phyloP scores from a whole-genome alignment of 2,797 vertebrate species.

The Distichodus sexfasciatus region DNA sequence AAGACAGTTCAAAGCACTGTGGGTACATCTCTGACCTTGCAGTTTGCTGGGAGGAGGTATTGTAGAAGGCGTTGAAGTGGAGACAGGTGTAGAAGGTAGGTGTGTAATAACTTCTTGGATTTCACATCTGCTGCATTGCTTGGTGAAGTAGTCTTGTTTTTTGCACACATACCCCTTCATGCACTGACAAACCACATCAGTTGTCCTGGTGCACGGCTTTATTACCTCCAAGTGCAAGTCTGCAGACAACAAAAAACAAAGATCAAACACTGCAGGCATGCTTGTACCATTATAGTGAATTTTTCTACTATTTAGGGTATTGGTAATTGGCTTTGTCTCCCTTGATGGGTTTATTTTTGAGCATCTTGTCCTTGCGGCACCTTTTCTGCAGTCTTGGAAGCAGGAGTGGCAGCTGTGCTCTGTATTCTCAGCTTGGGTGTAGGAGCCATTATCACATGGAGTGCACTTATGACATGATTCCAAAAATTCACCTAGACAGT shows the following conservation, averaged over 20 bases:
- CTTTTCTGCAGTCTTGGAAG: conserved; percentile 40
- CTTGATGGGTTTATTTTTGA: too few species aligned
- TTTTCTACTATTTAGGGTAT: too few species aligned
- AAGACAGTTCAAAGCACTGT: too few species aligned
- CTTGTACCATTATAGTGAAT: not conserved
- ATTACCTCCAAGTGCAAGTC: conserved; percentile 36
- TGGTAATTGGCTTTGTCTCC: not conserved
- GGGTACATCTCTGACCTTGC: too few species aligned
- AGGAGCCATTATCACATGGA: conserved; percentile 9
- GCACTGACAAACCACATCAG: conserved; percentile 49
- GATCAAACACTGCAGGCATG: not conserved
- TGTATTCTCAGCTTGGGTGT: not conserved
- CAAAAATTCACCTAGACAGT: conserved; percentile 28
- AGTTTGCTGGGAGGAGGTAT: too few species aligned
- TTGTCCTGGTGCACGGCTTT: not conserved
- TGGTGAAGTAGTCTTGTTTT: fast-evolving
- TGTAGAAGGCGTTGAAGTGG: not conserved
- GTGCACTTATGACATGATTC: not conserved
- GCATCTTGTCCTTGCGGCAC: too few species aligned
- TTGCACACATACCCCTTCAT: conserved; percentile 34
- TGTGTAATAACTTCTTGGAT: not conserved
- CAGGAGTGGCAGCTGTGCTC: conserved; percentile 37
- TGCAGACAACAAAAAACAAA: conserved; percentile 3
- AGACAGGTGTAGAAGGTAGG: not conserved
- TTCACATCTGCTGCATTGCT: conserved; percentile 14